Base-by-base conservation (phyloP, 2,113 vertebrate species). In the Sander vitreus region DNA sequence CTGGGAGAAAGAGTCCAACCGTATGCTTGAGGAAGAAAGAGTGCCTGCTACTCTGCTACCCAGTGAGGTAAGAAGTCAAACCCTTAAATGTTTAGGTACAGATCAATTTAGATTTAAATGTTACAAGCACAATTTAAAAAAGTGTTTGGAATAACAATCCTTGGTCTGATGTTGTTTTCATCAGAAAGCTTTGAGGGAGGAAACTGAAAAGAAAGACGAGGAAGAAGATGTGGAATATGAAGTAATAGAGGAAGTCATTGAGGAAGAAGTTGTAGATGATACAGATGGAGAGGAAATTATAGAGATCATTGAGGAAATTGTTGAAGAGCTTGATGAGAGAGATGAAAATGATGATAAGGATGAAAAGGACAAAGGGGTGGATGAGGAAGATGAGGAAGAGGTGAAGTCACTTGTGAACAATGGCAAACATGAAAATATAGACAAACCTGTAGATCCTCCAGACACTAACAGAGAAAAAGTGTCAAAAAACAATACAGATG, bases 1-100 rank as follows among this genome's bases (percentile, higher is more conserved):
- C 90, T 98, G 97, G 97, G 96, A 99, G 91, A 99, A 98, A 88
- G 95, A 98, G 13, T 97, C 98, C 47, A 96, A 95, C 73, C 96
- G 97, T 21, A 96, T 99, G 96, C 86, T 98, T 0, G 97, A 99
- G 69, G 97, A 99, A 0, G 98, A 99, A 86, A 91, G 95, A 94
- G 96, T 97, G 70, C 97, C 97, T 0, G 95, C 96, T 86, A 97
- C 96, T 66, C 96, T 99, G 45, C 89, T 97, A 70, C 95, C 96
- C 51, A 97, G 97, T 57, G 88, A 95, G 94, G 95, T 96, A 91
- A 93, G 88, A 70, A 7, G 8, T 68, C 67, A 76, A 69, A 69
- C 6, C 6, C 23, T 19, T 18, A 54, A 55, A 21, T 8, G 36
- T 48, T 73, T 8, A 36, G 60, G 9, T 23, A 66, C 43, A 67